phyloP scores from a whole-genome alignment of 2,113 vertebrate species.

The Phylloscopus trochiloides region DNA sequence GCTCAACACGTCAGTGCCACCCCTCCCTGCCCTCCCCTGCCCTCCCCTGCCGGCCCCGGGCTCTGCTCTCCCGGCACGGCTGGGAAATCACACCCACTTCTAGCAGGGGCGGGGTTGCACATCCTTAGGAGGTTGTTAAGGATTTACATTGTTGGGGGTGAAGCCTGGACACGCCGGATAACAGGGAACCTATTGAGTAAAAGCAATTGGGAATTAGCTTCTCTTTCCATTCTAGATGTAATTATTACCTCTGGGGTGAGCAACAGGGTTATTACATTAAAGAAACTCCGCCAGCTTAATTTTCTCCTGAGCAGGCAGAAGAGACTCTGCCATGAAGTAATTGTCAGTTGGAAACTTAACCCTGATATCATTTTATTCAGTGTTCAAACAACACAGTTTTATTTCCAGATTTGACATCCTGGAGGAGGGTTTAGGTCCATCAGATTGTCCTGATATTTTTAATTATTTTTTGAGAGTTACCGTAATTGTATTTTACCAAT shows the following conservation, averaged over 20 bases:
- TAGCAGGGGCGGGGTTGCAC: not conserved
- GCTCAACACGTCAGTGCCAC: slow-evolving; percentile 91
- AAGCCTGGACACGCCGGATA: not conserved
- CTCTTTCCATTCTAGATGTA: slow-evolving; percentile 5
- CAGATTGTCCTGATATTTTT: not conserved
- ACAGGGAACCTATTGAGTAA: not conserved
- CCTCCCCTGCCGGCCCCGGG: too few species aligned
- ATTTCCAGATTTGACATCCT: not conserved
- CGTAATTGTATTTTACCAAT: not conserved
- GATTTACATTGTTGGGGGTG: not conserved
- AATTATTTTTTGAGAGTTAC: fast-evolving
- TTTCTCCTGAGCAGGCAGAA: not conserved
- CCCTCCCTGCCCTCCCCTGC: not conserved
- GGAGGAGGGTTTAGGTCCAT: not conserved
- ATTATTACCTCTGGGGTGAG: slow-evolving; percentile 38
- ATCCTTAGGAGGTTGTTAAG: not conserved
- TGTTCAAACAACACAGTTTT: not conserved
- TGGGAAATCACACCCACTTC: not conserved
- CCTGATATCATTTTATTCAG: not conserved
- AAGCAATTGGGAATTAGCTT: not conserved
- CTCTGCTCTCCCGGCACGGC: fast-evolving
- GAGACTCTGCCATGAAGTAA: not conserved
- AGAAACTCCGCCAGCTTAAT: not conserved
- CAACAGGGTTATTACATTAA: slow-evolving; percentile 16
- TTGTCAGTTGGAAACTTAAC: not conserved